Percentiles rank a stretch among this genome's conserved stretches.
These are phyloP conservation scores for Naso thynnoides DNA, from an alignment of 2,797 vertebrate genomes.

Conservation along the genomic window DNA sequence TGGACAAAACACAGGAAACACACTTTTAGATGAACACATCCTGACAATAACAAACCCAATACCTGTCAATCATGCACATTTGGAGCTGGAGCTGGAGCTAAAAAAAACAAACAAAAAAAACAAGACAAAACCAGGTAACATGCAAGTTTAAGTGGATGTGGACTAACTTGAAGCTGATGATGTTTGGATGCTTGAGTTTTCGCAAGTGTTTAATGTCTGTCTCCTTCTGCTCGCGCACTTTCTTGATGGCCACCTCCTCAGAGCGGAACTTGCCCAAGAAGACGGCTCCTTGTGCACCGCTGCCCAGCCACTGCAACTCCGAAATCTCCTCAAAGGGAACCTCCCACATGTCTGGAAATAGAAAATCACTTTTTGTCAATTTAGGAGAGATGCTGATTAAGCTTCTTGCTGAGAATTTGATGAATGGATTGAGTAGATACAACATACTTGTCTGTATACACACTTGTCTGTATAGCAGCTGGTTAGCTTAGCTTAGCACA, in stretches of 20 bases:
- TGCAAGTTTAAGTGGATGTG: background rate
- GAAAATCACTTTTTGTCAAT: background rate
- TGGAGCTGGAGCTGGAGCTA: background rate
- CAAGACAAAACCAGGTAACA: background rate
- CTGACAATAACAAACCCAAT: background rate
- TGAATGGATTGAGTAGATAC: background rate
- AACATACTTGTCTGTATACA: background rate
- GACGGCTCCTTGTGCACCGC: slow-evolving; percentile 96
- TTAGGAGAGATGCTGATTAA: background rate
- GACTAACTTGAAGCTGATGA: slow-evolving; percentile 97
- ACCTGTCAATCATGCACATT: background rate
- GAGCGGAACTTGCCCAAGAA: slow-evolving; percentile 96
- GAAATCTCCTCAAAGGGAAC: slow-evolving; percentile 99
- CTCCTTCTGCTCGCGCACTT: slow-evolving; percentile 98
- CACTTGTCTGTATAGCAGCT: background rate
- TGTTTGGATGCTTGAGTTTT: slow-evolving; percentile 98
- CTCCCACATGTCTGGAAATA: slow-evolving; percentile 94
- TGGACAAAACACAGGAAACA: slow-evolving; percentile 18
- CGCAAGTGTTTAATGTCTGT: slow-evolving; percentile 98
- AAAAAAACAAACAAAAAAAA: too few species aligned
- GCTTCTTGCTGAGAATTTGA: background rate
- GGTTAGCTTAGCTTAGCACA: background rate
- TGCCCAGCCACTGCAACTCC: slow-evolving; percentile 98
- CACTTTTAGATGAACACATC: background rate
- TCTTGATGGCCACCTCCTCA: slow-evolving; percentile 99